Evolutionary conservation across 2,797 vertebrate genomes (phyloP), one percentile per base, ranked within the genome.

Genomic region (Rachycentron canadum): DNA sequence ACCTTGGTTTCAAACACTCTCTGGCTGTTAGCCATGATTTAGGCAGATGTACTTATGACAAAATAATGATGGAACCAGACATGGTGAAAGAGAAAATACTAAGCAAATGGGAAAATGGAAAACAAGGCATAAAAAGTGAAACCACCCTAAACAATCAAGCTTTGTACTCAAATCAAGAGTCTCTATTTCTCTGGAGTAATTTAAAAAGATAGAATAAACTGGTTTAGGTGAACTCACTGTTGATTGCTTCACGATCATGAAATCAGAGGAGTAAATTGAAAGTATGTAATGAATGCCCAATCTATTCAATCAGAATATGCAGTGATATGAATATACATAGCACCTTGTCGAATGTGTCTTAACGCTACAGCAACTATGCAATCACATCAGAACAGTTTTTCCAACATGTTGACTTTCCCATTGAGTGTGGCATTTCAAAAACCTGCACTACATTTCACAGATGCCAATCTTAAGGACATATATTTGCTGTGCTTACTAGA

Each of bases 241-340:
- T 68, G 66, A 71, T 81, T 78, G 55, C 45, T 56, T 66, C n/a
- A 66, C 52, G 59, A 52, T 55, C 58, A 77, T 60, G 60, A 83
- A 52, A 75, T 41, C 30, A 82, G 65, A 52, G 7, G 50, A 64
- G 26, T 61, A 38, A 71, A 65, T 21, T 5, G 14, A 36, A 17
- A 47, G 30, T 43, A 67, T 66, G 47, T 32, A 60, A 62, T 45
- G 16, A 64, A 58, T 25, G 41, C 7, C 40, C 36, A 28, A 2
- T 4, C 2, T 11, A 55, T 56, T 65, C 41, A 73, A 14, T 82
- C 53, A 69, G 28, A 84, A 67, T 38, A 60, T 63, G 30, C 21
- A 52, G 60, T 56, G 36, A 26, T 36, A 32, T 56, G 55, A 73
- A 47, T 23, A 53, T 45, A 62, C 45, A 59, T 23, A 9, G 14